phyloP scores from a whole-genome alignment of 2,888 invertebrate species.

The Elmis aenea region DNA sequence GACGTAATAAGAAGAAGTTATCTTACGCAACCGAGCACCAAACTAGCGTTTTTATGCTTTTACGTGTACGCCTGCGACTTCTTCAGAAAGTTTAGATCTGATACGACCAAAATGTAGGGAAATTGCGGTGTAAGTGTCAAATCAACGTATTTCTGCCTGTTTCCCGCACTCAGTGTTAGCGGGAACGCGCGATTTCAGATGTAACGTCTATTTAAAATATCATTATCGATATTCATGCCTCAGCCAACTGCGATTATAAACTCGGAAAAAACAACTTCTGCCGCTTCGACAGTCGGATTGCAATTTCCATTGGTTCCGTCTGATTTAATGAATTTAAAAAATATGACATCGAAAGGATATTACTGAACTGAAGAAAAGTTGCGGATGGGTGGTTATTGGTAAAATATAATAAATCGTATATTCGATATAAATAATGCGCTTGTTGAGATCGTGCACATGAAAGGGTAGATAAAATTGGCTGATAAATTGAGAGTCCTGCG shows the following conservation, averaged over 20 bases:
- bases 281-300: background rate
- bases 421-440: conserved; percentile 7
- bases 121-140: too few species aligned
- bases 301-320: background rate
- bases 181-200: too few species aligned
- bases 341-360: background rate
- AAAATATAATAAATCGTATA: conserved; percentile 8
- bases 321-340: background rate
- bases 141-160: background rate
- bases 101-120: too few species aligned
- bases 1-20: too few species aligned
- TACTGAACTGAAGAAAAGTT: background rate
- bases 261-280: background rate
- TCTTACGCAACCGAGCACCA: too few species aligned
- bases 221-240: background rate
- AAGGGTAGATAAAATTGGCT: conserved; percentile 7
- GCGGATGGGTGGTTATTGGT: background rate
- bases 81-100: too few species aligned
- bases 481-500: conserved; percentile 5
- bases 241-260: background rate
- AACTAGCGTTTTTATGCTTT: too few species aligned
- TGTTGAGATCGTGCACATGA: conserved; percentile 1
- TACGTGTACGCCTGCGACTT: too few species aligned
- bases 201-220: background rate
- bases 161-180: background rate